Base-by-base conservation (phyloP, 2,888 invertebrate genomes). In the Pollenia amentaria region DNA sequence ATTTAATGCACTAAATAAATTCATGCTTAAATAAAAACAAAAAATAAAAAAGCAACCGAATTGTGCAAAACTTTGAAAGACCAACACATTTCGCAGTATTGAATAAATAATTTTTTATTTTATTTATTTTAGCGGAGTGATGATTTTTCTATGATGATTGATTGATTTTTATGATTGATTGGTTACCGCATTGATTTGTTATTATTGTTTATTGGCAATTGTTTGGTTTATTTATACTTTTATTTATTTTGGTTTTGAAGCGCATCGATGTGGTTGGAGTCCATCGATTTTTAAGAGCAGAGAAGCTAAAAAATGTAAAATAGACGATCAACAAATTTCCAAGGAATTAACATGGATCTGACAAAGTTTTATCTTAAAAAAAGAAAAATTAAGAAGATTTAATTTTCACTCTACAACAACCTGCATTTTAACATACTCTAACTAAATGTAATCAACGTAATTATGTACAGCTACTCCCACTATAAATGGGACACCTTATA, bases 121-220 rank as follows among this genome's bases (percentile, higher is more conserved):
- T 53, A 51, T 75, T 64, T 51, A 60, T 60, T 60, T 60, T n/a
- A 40, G 60, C n/a, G 40, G 16, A 14, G 29, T 65, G 64, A 53
- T 76, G 53, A 65, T 76, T 53, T 64, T 65, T 77, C 53, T 42
- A 46, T 46, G 55, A 51, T 46, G 70, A 55, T 70, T 80, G 64
- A 72, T 53, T 80, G 60, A 11, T 80, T 64, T 62, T 55, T 42
- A 44, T 80, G 53, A 72, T 53, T 72, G 70, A 70, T 53, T 79
- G 44, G 65, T 29, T 64, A 76, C n/a, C 42, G 21, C 42, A 65
- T 21, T 65, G 76, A 55, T 77, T 57, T 46, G 29, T 40, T 76
- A 10, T 42, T 53, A 11, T 51, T 14, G 16, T 76, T 29, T 40
- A 9, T 42, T 75, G 60, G 62, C 62, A 40, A 51, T 29, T 65